Evolutionary conservation across 2,888 invertebrate species (phyloP).

Genomic region (Palloptera scutellata): DNA sequence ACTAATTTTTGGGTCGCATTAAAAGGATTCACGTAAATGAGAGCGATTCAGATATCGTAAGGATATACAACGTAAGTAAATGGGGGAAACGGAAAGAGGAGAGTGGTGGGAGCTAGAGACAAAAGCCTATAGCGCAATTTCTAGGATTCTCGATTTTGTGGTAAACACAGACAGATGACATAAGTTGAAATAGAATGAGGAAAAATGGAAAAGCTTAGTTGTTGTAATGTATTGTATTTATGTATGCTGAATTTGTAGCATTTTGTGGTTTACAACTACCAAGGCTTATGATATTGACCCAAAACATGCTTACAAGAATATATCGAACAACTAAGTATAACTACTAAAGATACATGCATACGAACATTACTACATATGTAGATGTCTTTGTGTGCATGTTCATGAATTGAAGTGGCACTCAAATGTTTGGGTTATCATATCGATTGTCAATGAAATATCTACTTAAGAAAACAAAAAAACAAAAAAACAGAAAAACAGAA

Average conservation of each 20-base stretch:
- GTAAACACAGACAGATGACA: too few species aligned
- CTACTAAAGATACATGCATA: neutral
- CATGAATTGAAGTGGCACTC: neutral
- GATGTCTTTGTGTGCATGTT: neutral
- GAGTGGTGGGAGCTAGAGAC: slow-evolving; percentile 12
- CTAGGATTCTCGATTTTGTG: slow-evolving; percentile 18
- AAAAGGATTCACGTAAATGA: slow-evolving; percentile 35
- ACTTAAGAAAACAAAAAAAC: neutral
- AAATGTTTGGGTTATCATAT: slow-evolving; percentile 35
- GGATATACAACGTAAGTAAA: too few species aligned
- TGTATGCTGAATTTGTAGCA: slow-evolving; percentile 46
- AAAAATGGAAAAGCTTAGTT: too few species aligned
- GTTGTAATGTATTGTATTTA: neutral
- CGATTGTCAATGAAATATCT: slow-evolving; percentile 39
- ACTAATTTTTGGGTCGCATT: slow-evolving; percentile 40
- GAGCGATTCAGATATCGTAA: neutral
- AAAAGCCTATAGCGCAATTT: slow-evolving; percentile 33
- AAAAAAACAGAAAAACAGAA: slow-evolving; percentile 24
- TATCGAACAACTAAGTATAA: slow-evolving; percentile 15
- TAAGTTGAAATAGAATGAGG: too few species aligned
- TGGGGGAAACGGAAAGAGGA: neutral
- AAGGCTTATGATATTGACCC: slow-evolving; percentile 58
- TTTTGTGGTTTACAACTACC: slow-evolving; percentile 56
- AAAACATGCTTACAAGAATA: slow-evolving; percentile 49
- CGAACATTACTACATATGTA: neutral